phyloP scores from a whole-genome alignment of 1,140 invertebrate genomes.

The Spodoptera frugiperda region DNA sequence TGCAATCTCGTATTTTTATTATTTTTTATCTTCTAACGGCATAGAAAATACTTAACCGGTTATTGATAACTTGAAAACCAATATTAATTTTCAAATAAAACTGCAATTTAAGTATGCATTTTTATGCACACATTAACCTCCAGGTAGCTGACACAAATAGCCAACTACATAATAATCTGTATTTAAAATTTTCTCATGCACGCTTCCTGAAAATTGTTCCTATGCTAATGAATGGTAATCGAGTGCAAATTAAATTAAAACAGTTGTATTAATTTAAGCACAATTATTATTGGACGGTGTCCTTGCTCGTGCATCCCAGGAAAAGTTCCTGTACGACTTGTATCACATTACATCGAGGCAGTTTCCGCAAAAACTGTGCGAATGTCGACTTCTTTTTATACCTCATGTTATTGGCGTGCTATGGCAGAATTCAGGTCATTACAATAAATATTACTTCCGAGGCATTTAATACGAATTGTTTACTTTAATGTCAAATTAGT shows the following conservation, averaged over 20 bases:
- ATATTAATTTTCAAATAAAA: no score
- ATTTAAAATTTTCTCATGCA: neutral
- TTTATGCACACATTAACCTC: no score
- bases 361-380: slow-evolving; percentile 37
- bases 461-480: neutral
- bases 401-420: slow-evolving; percentile 8
- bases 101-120: no score
- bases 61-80: no score
- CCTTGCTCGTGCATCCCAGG: slow-evolving; percentile 26
- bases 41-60: no score
- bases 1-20: no score
- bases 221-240: neutral
- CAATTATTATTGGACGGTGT: slow-evolving; percentile 13
- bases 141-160: neutral
- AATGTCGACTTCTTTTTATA: slow-evolving; percentile 46
- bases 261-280: neutral
- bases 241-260: slow-evolving; percentile 2
- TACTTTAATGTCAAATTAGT: neutral
- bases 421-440: neutral
- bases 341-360: slow-evolving; percentile 22
- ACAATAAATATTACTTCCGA: slow-evolving; percentile 13
- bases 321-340: slow-evolving; percentile 37
- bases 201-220: slow-evolving; percentile 9
- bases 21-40: no score
- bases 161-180: neutral